Conservation (phyloP, 1,140 invertebrate genomes). For the Drosophila bipectinata region DNA sequence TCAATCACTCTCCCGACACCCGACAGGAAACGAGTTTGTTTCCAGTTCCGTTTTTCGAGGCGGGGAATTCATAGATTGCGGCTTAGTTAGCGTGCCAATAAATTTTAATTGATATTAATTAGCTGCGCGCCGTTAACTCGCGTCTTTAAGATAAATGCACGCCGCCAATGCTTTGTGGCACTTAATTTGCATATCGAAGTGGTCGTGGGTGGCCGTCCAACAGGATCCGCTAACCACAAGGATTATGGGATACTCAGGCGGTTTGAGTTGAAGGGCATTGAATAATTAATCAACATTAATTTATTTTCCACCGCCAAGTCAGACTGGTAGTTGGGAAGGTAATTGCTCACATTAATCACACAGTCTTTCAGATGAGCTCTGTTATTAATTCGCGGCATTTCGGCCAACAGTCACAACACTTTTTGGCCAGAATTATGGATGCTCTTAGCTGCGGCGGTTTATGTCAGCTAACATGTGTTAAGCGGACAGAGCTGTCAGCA, state of each 20-base stretch:
- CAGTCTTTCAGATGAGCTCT: constrained; percentile 34
- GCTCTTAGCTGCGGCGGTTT: constrained; percentile 28
- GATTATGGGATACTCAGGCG: constrained; percentile 10
- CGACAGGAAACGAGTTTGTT: constrained; percentile 17
- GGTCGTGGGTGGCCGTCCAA: constrained; percentile 4
- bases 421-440: constrained; percentile 37
- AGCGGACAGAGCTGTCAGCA: constrained; percentile 33
- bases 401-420: constrained; percentile 12
- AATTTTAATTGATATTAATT: constrained; percentile 68
- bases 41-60: constrained; percentile 36
- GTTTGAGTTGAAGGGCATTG: constrained; percentile 3
- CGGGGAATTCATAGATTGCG: constrained; percentile 31
- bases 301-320: constrained; percentile 38
- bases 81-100: constrained; percentile 47
- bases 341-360: constrained; percentile 69
- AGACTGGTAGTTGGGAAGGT: constrained; percentile 31
- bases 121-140: constrained; percentile 38
- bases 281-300: constrained; percentile 68
- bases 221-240: constrained; percentile 27
- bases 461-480: constrained; percentile 51
- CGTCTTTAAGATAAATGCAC: constrained; percentile 56
- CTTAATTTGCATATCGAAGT: constrained; percentile 58
- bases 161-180: constrained; percentile 31
- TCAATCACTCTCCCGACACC: constrained; percentile 14
- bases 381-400: constrained; percentile 37